phyloP scores from a whole-genome alignment of 2,888 invertebrate species.

The Drosophila infuscata region DNA sequence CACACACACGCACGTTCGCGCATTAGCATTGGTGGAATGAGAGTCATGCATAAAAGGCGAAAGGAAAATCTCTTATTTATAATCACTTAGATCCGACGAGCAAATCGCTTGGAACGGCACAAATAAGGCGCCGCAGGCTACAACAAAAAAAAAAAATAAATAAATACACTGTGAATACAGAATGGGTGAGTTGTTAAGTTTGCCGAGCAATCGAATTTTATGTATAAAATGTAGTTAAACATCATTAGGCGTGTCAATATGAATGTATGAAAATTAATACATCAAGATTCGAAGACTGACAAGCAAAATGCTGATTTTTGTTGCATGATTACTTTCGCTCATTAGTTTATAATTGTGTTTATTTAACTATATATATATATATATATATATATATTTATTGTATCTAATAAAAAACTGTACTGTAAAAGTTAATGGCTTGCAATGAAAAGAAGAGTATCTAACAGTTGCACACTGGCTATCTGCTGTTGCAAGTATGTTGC shows the following conservation, averaged over 20 bases:
- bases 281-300: no score
- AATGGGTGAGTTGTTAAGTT: no score
- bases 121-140: constrained; percentile 35
- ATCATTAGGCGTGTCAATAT: neutral
- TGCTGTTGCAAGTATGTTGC: neutral
- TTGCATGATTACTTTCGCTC: neutral
- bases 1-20: constrained; percentile 8
- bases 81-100: constrained; percentile 70
- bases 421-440: neutral
- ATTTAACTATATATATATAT: no score
- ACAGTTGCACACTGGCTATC: neutral
- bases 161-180: constrained; percentile 30
- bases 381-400: no score
- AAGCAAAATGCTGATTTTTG: neutral
- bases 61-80: constrained; percentile 70
- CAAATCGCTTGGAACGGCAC: constrained; percentile 50
- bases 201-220: neutral
- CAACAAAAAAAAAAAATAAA: constrained; percentile 3
- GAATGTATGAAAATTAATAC: no score
- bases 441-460: neutral
- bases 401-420: no score
- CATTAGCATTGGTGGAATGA: constrained; percentile 43
- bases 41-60: neutral
- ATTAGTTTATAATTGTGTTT: neutral
- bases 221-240: neutral